A percentile compares a stretch with the other conserved stretches of the same genome.
Evolutionary conservation across 2,797 vertebrate species (phyloP).

Genomic region (Ptychadena robeensis): DNA sequence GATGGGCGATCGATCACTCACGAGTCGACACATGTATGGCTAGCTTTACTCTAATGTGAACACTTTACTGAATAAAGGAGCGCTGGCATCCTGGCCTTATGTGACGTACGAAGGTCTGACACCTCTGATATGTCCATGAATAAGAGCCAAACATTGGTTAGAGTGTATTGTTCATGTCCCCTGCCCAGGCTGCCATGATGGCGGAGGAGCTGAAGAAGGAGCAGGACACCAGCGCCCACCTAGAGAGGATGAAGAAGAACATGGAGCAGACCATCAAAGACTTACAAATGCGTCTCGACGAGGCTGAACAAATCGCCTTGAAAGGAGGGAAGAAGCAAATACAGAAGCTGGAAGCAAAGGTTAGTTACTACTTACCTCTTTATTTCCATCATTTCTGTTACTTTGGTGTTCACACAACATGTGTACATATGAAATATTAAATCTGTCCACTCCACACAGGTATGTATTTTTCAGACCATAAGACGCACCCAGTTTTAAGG

Average conservation of each 20-base stretch:
- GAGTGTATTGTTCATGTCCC: not conserved
- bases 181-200: slow-evolving; percentile 88
- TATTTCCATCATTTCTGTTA: too few relatives aligned
- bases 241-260: slow-evolving; percentile 96
- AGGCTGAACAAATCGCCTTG: slow-evolving; percentile 91
- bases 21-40: too few relatives aligned
- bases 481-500: too few relatives aligned
- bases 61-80: too few relatives aligned
- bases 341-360: slow-evolving; percentile 91
- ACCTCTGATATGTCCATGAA: too few relatives aligned
- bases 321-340: slow-evolving; percentile 94
- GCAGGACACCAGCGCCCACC: slow-evolving; percentile 87
- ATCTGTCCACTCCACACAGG: not conserved
- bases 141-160: too few relatives aligned
- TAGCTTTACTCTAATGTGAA: too few relatives aligned
- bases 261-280: slow-evolving; percentile 94
- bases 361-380: slow-evolving; percentile 65
- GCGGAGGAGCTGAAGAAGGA: slow-evolving; percentile 96
- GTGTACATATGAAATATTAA: not conserved
- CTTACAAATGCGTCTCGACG: slow-evolving; percentile 88
- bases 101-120: too few relatives aligned
- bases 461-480: too few relatives aligned
- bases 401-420: too few relatives aligned
- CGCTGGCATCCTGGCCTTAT: too few relatives aligned
- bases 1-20: too few relatives aligned